Evolutionary conservation across 2,888 invertebrate species (phyloP).

Genomic region (Apoda limacodes): DNA sequence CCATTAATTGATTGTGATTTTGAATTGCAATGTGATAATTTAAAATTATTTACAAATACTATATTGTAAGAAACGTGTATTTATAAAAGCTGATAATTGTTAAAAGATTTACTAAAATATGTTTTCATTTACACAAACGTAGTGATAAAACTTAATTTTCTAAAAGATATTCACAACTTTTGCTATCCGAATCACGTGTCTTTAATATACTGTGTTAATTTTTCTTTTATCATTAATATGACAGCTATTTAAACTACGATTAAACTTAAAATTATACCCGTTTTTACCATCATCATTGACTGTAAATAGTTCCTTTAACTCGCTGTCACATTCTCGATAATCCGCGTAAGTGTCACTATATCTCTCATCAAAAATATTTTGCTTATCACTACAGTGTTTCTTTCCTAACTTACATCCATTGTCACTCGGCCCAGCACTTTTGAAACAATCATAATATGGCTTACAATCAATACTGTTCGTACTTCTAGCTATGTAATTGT

Average conservation of each 20-base stretch:
- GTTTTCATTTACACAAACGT: too few species aligned
- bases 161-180: too few species aligned
- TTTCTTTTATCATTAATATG: constrained; percentile 49
- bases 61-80: too few species aligned
- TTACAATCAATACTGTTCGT: constrained; percentile 59
- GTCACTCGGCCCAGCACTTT: constrained; percentile 27
- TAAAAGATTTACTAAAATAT: too few species aligned
- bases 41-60: too few species aligned
- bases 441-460: constrained; percentile 59
- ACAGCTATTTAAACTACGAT: constrained; percentile 55
- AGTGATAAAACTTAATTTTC: too few species aligned
- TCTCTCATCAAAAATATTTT: constrained; percentile 31
- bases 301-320: constrained; percentile 32
- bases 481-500: constrained; percentile 45
- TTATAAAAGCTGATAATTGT: too few species aligned
- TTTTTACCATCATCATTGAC: constrained; percentile 35
- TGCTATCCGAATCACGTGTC: too few species aligned
- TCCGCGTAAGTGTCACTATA: constrained; percentile 51
- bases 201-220: constrained; percentile 31
- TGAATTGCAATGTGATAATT: too few species aligned
- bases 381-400: too few species aligned
- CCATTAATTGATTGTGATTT: too few species aligned
- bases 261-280: constrained; percentile 52
- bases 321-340: constrained; percentile 37
- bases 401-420: constrained; percentile 19